Evolutionary conservation across 2,888 invertebrate species (phyloP).

Genomic region (Ommatoiulus sabulosus): DNA sequence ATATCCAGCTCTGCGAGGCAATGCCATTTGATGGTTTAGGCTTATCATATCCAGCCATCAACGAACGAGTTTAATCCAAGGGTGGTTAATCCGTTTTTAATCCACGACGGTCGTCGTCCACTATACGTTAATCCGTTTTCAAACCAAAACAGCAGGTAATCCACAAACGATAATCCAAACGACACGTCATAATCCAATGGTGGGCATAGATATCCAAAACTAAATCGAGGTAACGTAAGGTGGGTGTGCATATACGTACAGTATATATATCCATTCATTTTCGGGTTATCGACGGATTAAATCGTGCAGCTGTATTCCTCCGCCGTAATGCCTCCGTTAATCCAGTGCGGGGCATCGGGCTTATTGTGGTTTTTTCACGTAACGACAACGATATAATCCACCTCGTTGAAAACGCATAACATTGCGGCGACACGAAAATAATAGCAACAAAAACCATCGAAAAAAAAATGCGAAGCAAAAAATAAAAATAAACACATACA

Average conservation of each 20-base stretch:
- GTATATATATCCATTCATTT: background rate
- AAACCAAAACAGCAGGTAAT: constrained; percentile 7
- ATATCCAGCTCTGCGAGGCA: too few species aligned
- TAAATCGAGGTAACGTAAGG: background rate
- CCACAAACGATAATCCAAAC: constrained; percentile 25
- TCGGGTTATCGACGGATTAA: background rate
- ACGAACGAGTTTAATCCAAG: constrained; percentile 15
- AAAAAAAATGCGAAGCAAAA: constrained; percentile 5
- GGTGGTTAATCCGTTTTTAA: background rate
- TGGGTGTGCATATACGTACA: background rate
- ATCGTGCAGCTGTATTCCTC: background rate
- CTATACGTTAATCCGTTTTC: background rate
- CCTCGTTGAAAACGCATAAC: constrained; percentile 15
- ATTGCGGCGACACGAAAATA: background rate
- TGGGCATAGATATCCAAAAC: background rate
- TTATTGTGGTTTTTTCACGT: background rate
- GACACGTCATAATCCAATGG: constrained; percentile 9
- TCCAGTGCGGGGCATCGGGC: background rate
- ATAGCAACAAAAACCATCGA: background rate
- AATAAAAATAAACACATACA: constrained; percentile 1
- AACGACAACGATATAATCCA: background rate
- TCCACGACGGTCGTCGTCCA: background rate
- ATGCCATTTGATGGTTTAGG: too few species aligned
- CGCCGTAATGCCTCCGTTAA: constrained; percentile 22
- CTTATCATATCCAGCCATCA: background rate